Base-by-base conservation (phyloP, 2,888 invertebrate species). In the Cremastinae sp. region DNA sequence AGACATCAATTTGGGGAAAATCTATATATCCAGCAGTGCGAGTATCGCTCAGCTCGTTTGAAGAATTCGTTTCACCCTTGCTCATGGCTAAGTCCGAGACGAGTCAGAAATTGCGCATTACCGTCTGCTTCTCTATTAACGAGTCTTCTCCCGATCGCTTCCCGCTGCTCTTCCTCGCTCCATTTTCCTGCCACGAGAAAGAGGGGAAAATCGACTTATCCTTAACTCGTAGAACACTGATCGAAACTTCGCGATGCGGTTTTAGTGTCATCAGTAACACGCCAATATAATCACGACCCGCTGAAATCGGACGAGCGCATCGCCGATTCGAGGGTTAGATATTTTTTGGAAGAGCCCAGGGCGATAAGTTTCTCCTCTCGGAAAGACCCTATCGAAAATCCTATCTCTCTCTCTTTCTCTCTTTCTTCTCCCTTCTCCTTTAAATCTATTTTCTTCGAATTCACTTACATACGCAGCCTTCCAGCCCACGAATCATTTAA, bases 181-280 rank as follows among this genome's bases (percentile, higher is more conserved):
- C 28, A 36, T 18, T 36, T 36, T 38, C 12, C 10, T 8, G 18
- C 3, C 10, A 78, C 80, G 81, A 79, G 81, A 83, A 74, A 79
- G 78, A 78, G 81, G 76, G 79, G 80, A 80, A 81, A 81, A 80
- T 82, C 81, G 80, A 79, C 78, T 76, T 77, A 71, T 79, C 78
- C 77, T 75, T 43, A 12, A 12, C 66, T 54, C 43, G 34, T 45
- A 47, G 34, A 28, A 62, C 59, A 59, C 59, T 61, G 61, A 72
- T 72, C 58, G 69, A 75, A 64, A 53, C 53, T 70, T 5, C 65
- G 20, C 34, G 64, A 22, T 70, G 69, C 64, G 69, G 69, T 69
- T 75, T 69, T 54, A 70, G 56, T 22, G 38, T 47, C 62, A 62
- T 49, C 47, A 62, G 64, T 64, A 65, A 61, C 65, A 58, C 47